phyloP scores from a whole-genome alignment of 1,140 invertebrate species.

The Camponotus pennsylvanicus region DNA sequence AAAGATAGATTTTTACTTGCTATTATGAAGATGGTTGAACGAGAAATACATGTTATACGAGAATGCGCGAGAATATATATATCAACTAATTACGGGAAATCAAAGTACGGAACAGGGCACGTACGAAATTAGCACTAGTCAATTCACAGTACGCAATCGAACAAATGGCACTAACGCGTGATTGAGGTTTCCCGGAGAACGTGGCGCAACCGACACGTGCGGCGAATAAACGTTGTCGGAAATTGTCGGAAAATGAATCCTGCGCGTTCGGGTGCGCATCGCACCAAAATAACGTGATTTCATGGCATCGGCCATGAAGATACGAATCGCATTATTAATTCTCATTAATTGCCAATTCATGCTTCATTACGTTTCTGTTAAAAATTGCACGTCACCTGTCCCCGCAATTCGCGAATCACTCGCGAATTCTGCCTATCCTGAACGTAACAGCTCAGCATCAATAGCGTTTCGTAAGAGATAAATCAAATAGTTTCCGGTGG shows the following conservation, averaged over 20 bases:
- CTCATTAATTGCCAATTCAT: conserved; percentile 36
- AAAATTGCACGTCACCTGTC: background rate
- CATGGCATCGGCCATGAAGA: background rate
- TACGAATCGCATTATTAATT: conserved; percentile 26
- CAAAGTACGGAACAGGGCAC: conserved; percentile 40
- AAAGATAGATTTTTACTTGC: background rate
- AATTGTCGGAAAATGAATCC: conserved; percentile 55
- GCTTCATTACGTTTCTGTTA: background rate
- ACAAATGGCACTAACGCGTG: conserved; percentile 58
- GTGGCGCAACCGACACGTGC: conserved; percentile 44
- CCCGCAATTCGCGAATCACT: background rate
- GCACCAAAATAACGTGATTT: conserved; percentile 41
- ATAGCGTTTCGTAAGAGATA: conserved; percentile 24
- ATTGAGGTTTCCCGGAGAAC: conserved; percentile 53
- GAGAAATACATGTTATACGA: background rate
- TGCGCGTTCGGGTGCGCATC: conserved; percentile 3
- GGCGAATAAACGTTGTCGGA: conserved; percentile 64
- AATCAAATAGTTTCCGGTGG: conserved; percentile 28
- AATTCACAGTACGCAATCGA: conserved; percentile 55
- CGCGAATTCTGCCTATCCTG: background rate
- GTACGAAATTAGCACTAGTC: conserved; percentile 60
- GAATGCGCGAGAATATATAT: conserved; percentile 13
- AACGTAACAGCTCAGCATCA: conserved; percentile 43
- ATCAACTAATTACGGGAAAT: conserved; percentile 65
- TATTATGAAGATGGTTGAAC: background rate